Conservation (phyloP, 2,888 invertebrate genomes). For the Andrena flavipes region DNA sequence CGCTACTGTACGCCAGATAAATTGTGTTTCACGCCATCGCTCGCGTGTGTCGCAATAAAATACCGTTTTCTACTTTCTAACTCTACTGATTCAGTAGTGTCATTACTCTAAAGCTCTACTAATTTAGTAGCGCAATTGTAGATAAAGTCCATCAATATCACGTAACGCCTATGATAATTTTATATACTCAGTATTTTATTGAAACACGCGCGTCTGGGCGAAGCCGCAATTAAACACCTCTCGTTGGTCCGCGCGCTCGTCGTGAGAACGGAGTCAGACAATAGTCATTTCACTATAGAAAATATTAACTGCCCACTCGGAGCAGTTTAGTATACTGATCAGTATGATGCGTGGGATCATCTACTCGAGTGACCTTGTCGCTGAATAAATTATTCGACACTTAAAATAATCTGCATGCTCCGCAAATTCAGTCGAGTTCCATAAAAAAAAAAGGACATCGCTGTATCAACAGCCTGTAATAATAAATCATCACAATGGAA, state of each 20-base stretch:
- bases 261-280: not conserved
- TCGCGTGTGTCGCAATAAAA: not conserved
- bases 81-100: slow-evolving; percentile 21
- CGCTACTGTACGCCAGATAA: not conserved
- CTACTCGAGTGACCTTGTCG: not conserved
- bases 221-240: not conserved
- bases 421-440: not conserved
- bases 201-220: not conserved
- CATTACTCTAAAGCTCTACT: slow-evolving; percentile 6
- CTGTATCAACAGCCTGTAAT: too few species aligned
- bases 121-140: slow-evolving; percentile 30
- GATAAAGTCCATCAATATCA: slow-evolving; percentile 12
- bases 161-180: not conserved
- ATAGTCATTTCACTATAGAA: not conserved
- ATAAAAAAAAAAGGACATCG: not conserved
- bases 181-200: not conserved
- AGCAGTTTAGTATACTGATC: not conserved
- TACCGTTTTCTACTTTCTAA: not conserved
- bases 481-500: too few species aligned
- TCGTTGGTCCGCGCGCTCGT: not conserved
- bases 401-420: not conserved
- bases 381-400: not conserved
- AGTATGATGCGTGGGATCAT: not conserved
- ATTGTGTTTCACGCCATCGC: not conserved
- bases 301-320: not conserved